Base-by-base conservation (phyloP, 92 coral and sea anemone genomes). In the Zoanthus gigantus region DNA sequence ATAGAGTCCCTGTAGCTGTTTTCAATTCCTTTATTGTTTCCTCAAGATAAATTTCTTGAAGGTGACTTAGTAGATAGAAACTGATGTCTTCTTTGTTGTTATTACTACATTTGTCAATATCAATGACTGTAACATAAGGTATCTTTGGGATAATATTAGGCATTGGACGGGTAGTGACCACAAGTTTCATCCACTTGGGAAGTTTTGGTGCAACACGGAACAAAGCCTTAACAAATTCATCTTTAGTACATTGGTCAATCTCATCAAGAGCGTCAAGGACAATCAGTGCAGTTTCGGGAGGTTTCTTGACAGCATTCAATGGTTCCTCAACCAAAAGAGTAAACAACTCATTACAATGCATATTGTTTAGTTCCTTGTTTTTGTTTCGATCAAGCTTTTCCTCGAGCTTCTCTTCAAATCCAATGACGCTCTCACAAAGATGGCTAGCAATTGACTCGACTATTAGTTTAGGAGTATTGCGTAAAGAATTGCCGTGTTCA, bases 361-460 rank as follows among this genome's bases (percentile, higher is more conserved):
- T 80, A 5, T 28, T 63, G 61, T 53, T 42, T 31, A 80, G 45
- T 17, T 80, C 85, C 45, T 63, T 80, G 44, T 71, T 54, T 58
- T 9, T 29, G 60, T 80, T 80, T 80, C 85, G 69, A 46, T 47
- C 86, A 58, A 92, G 90, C 71, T 83, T 79, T 73, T 92, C 88
- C 31, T 89, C 73, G 42, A 93, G 80, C 69, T 85, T 83, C n/a
- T 72, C 85, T 57, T 91, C 87, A 87, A 86, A 93, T 0, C 90
- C 92, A 10, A 90, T 72, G 58, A 93, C 78, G 48, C 57, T 78
- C 28, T 88, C 89, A 66, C 92, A 84, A 23, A 93, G 77, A 46
- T 88, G 92, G 34, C 83, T 90, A 28, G 95, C 95, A 63, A 93
- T 82, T 54, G 95, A 93, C 53, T 91, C 94, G 0, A 93, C 80